These are phyloP conservation scores for Dascillus cervinus DNA, from an alignment of 2,888 invertebrate species.

Conservation along the genomic window DNA sequence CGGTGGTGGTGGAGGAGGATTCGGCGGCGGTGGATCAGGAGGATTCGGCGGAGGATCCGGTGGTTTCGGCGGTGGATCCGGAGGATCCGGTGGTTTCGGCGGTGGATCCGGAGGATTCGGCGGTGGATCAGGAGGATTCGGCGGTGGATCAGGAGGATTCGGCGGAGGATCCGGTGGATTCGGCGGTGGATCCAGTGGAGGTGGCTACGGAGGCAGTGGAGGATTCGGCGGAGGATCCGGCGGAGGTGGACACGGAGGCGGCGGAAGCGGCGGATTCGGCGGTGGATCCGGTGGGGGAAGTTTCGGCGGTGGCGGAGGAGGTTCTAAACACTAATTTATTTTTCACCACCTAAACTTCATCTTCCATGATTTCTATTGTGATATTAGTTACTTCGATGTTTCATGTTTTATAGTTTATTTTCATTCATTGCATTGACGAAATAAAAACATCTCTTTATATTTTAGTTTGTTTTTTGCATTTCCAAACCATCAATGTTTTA, in stretches of 20 bases:
- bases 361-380: too few relatives aligned
- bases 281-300: neutral
- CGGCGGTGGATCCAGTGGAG: constrained; percentile 16
- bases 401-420: too few relatives aligned
- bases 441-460: too few relatives aligned
- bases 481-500: too few relatives aligned
- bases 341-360: too few relatives aligned
- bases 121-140: constrained; percentile 8
- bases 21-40: constrained; percentile 8
- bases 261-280: constrained; percentile 20
- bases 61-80: constrained; percentile 12
- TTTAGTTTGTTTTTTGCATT: too few relatives aligned
- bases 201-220: constrained; percentile 8
- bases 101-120: constrained; percentile 10
- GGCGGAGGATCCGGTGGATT: constrained; percentile 20
- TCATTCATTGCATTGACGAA: too few relatives aligned
- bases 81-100: constrained; percentile 17
- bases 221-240: constrained; percentile 10
- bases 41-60: constrained; percentile 13
- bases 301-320: neutral
- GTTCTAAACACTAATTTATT: too few relatives aligned
- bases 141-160: constrained; percentile 13
- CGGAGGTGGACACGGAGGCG: constrained; percentile 21
- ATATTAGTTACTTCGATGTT: too few relatives aligned
- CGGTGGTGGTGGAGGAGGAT: constrained; percentile 16